Base-by-base conservation (phyloP, 2,113 vertebrate genomes). In the Nesogale talazaci region DNA sequence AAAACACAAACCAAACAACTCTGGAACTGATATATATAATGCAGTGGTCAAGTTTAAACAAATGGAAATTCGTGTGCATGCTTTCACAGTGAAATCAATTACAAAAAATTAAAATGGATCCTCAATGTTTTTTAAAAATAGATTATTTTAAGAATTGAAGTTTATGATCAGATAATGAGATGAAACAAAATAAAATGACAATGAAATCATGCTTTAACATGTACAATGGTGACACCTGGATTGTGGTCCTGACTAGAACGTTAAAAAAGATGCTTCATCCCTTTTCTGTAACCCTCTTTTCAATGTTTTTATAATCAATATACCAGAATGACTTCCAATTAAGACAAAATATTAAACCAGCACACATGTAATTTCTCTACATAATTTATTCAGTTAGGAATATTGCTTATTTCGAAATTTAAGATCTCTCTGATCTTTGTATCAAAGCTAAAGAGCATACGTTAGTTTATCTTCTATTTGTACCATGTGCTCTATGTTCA, bases 31-130 rank as follows among this genome's bases (percentile, higher is more conserved):
- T 6, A 83, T 7, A 59, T 6, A 83, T 7, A 90, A 92, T 95
- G 93, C 97, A 98, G 98, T 98, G 98, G 98, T 98, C 98, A 98
- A 98, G 98, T 98, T 97, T 96, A 96, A 97, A 96, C 27, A 76
- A 96, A 96, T 87, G 90, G 72, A 96, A 98, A 97, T 87, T 93
- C 46, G 6, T 93, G 90, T 76, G 80, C 95, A 95, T 96, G 94
- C 87, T 96, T 97, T 77, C 74, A 85, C 29, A 95, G 56, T 86
- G 83, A 95, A 78, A 63, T 52, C 81, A 86, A 59, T 0, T 29
- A 92, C 70, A 93, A 40, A 7, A 89, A 80, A 89, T 90, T n/a
- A 75, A 91, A 14, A 57, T 90, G 76, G 77, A 57, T 85, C 87
- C 6, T 52, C 59, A 70, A 83, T 34, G n/a, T 90, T 65, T 36